These are phyloP conservation scores for Dreissena rostriformis DNA, from an alignment of 1,140 invertebrate genomes.

Conservation along the genomic window DNA sequence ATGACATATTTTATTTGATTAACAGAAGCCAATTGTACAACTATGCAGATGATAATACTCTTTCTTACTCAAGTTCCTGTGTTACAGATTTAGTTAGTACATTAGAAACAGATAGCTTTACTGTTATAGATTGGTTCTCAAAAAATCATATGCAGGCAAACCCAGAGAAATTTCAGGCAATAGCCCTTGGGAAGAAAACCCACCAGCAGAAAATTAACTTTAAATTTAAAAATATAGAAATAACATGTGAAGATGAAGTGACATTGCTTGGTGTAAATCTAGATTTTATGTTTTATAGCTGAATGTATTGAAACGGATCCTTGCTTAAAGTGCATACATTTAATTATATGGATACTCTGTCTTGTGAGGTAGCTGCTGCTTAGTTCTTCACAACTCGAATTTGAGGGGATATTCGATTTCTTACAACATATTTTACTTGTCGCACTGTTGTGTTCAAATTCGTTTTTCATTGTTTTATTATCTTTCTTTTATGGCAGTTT, in stretches of 20 bases:
- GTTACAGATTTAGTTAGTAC: conserved; percentile 5
- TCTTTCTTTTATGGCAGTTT: no score
- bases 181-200: conserved; percentile 35
- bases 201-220: conserved; percentile 23
- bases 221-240: conserved; percentile 32
- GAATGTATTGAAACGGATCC: conserved; percentile 30
- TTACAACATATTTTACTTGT: no score
- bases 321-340: no score
- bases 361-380: no score
- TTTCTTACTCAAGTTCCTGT: conserved; percentile 28
- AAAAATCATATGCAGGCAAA: conserved; percentile 49
- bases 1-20: conserved; percentile 40
- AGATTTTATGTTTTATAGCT: conserved; percentile 43
- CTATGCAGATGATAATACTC: conserved; percentile 27
- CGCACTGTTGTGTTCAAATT: no score
- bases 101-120: conserved; percentile 23
- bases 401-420: no score
- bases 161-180: conserved; percentile 36
- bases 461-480: no score
- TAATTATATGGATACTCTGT: no score
- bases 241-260: conserved; percentile 34
- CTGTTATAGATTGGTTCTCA: conserved; percentile 32
- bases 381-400: no score
- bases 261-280: conserved; percentile 34
- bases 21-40: conserved; percentile 12